Evolutionary conservation across 2,888 invertebrate genomes (phyloP), one percentile per base, ranked within the genome.

Genomic region (Cephus spinipes): DNA sequence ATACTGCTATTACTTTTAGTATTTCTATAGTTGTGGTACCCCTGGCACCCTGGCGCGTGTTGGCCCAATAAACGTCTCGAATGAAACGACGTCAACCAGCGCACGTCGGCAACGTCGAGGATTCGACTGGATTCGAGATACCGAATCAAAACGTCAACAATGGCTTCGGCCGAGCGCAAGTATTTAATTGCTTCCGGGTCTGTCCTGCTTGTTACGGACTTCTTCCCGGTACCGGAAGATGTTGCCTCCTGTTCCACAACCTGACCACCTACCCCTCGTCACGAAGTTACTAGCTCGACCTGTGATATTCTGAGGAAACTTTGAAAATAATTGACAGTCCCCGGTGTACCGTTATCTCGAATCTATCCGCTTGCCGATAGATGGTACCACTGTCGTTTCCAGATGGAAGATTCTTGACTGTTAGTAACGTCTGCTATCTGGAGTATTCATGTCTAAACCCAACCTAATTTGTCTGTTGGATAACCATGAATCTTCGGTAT

Each of bases 181-280:
- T 82, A 86, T 86, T 86, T 86, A 86, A 86, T 86, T 87, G 86
- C 85, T 87, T 88, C 79, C 88, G 88, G 83, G 85, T 80, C 83
- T 33, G 74, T 74, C 30, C 74, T 83, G 87, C 89, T 90, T 89
- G 90, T 89, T 89, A 90, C 87, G 81, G 84, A 85, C 87, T 89
- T 89, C 87, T 87, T 87, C 85, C 84, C 80, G 84, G 81, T 6
- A 85, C 85, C 88, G 89, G 89, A 89, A 88, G 88, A 87, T 82
- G 86, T 82, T 78, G 80, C 83, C 81, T 83, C 71, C 32, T 71
- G 55, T 55, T 55, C 55, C 55, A 55, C 55, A 55, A 23, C 55
- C 55, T 55, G 55, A 55, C 55, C 55, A 23, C 23, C 55, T 23
- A 55, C 55, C 55, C 55, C 55, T 55, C 55, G 55, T 23, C 55